phyloP scores from a whole-genome alignment of 1,140 invertebrate genomes.

The Lasioglossum baleicum region DNA sequence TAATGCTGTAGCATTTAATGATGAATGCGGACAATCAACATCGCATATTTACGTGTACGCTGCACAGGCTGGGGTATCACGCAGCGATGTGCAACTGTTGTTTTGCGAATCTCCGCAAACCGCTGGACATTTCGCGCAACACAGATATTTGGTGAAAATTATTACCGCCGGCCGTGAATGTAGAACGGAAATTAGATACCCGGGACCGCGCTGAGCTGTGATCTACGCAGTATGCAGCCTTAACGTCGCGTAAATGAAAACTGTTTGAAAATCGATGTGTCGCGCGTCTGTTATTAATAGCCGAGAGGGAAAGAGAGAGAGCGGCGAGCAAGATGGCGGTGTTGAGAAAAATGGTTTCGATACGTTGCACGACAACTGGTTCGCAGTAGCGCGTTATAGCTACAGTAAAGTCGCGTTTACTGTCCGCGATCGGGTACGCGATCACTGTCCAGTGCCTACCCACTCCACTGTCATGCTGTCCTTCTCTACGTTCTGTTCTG shows the following conservation, averaged over 20 bases:
- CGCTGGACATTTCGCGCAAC: conserved; percentile 40
- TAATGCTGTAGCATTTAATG: conserved; percentile 33
- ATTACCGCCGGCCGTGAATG: conserved; percentile 46
- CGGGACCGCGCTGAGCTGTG: conserved; percentile 37
- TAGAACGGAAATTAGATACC: conserved; percentile 58
- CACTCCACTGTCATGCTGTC: too few relatives aligned
- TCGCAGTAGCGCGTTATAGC: too few relatives aligned
- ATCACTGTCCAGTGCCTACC: too few relatives aligned
- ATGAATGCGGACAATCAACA: conserved; percentile 37
- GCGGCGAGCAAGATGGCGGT: too few relatives aligned
- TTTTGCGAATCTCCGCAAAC: conserved; percentile 55
- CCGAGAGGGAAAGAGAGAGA: too few relatives aligned
- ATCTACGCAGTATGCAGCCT: conserved; percentile 25
- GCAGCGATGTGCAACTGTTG: conserved; percentile 43
- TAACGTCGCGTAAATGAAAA: conserved; percentile 19
- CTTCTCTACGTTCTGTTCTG: too few relatives aligned
- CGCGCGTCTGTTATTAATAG: not conserved
- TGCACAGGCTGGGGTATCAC: conserved; percentile 12
- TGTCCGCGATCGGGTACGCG: too few relatives aligned
- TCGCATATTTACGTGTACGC: conserved; percentile 37
- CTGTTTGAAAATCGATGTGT: conserved; percentile 25
- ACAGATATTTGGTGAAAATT: conserved; percentile 53
- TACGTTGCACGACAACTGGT: too few relatives aligned
- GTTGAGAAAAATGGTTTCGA: too few relatives aligned
- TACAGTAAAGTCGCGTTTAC: too few relatives aligned